Base-by-base conservation (phyloP, 2,888 invertebrate genomes). In the Oscheius onirici region DNA sequence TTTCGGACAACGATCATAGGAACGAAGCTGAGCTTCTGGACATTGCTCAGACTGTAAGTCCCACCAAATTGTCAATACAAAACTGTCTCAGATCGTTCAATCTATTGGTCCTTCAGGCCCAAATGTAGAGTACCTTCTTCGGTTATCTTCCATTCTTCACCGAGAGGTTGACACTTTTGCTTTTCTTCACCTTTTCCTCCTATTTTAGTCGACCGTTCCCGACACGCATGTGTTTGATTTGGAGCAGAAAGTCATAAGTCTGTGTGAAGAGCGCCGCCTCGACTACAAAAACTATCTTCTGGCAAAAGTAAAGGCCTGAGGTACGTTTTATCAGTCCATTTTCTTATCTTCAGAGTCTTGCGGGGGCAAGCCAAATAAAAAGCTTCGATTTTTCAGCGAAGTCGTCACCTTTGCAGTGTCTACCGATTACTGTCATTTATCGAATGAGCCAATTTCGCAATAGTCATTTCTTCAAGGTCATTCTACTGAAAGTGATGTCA, bases 41-140 rank as follows among this genome's bases (percentile, higher is more conserved):
- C 8, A 94, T 97, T 82, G 95, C 95, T 0, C 89, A 90, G 44
- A 74, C 68, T 51, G 83, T 84, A 58, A 0, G 49, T 63, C 22
- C 8, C 15, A n/a, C n/a, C n/a, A n/a, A n/a, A n/a, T n/a, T n/a
- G n/a, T n/a, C n/a, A n/a, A n/a, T n/a, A 6, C 5, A 34, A 15
- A 34, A 1, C 17, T 17, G 63, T 60, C 84, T 44, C 93, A 95
- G 89, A 92, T 97, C 43, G 89, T 89, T 22, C 91, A 92, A 15
- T 89, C 90, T 20, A 86, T 82, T 6, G 97, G 97, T 0, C 93
- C 93, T 0, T 95, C 95, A 88, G 97, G 97, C 0, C 88, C 92
- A 0, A 97, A 97, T 88, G 92, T 92, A 49, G 97, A 97, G 84
- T 97, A 97, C 90, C 91, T 97, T 0, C 93, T 93, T 22, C 65